These are phyloP conservation scores for Meiosimyza platycephala DNA, from an alignment of 2,888 invertebrate genomes.

Conservation along the genomic window DNA sequence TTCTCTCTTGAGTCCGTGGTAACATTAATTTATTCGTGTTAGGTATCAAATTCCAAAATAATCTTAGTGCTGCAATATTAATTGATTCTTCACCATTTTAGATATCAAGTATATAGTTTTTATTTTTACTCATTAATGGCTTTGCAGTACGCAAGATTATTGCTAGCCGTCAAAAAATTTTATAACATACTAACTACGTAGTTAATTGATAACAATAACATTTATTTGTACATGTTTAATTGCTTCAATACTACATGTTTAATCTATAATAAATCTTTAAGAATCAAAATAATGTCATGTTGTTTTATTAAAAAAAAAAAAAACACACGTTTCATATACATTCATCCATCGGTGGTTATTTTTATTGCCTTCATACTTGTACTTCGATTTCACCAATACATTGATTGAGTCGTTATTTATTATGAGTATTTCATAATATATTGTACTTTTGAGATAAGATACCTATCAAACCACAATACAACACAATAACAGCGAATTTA, in stretches of 20 bases:
- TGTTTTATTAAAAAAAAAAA: constrained; percentile 17
- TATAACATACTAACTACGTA: too few species aligned
- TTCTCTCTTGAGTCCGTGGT: too few species aligned
- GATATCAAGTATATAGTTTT: too few species aligned
- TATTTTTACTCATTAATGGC: too few species aligned
- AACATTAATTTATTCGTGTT: background rate
- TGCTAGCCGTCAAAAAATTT: too few species aligned
- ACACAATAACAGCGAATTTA: background rate
- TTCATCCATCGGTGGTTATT: background rate
- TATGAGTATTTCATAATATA: constrained; percentile 12
- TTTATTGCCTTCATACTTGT: constrained; percentile 6
- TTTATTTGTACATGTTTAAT: constrained; percentile 15
- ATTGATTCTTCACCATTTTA: too few species aligned
- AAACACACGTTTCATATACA: background rate
- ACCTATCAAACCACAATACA: background rate
- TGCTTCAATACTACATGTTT: constrained; percentile 4
- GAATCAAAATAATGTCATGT: constrained; percentile 17
- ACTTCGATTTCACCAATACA: background rate
- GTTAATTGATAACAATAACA: constrained; percentile 3
- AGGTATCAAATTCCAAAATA: background rate
- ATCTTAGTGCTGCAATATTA: background rate
- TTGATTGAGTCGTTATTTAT: background rate
- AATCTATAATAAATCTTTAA: constrained; percentile 18
- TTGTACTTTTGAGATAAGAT: constrained; percentile 17
- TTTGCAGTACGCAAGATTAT: too few species aligned